Base-by-base conservation (phyloP, 2,113 vertebrate species). In the Hippocampus mohnikei region DNA sequence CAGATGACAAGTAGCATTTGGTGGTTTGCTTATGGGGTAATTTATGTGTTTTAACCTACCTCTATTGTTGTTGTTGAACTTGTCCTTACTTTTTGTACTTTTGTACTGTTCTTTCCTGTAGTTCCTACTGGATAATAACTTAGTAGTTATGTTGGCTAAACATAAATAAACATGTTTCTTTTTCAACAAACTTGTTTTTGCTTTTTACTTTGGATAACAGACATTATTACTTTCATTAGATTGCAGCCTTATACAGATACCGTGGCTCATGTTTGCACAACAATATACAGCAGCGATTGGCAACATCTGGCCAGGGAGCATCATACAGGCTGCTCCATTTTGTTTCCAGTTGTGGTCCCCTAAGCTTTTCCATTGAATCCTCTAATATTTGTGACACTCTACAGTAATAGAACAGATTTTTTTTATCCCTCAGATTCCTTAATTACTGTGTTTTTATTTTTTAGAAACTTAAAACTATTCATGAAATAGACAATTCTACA, bases 151-250 rank as follows among this genome's bases (percentile, higher is more conserved):
- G 18, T 74, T 60, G 44, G 67, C 25, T 76, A 23, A 37, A 48
- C 42, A 18, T 79, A 20, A 77, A 76, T 80, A 74, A 79, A 81
- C 12, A 60, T 10, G 0, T 8, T 33, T 46, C 27, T 42, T 53
- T 53, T 53, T 18, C 16, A 42, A 25, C 37, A 73, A 25, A 33
- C 3, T 33, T 33, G 18, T 16, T 21, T 2, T n/a, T 33, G 56
- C 29, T 29, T 76, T 40, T 63, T 58, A 9, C 25, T 13, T 18
- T 46, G 44, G 13, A 20, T 50, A 20, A 50, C 48, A 50, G 48
- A 29, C 27, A 27, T 27, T 27, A 27, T 27, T 1, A 27, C 48
- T 20, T 50, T 48, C 44, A 33, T 33, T 33, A 33, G 29, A 33
- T 33, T 33, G 29, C 42, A 44, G 42, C 42, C 42, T 44, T 12